A percentile compares a stretch with the other conserved stretches of the same genome.
Conservation (phyloP, 2,797 vertebrate species). For the Sebastes iracundus region DNA sequence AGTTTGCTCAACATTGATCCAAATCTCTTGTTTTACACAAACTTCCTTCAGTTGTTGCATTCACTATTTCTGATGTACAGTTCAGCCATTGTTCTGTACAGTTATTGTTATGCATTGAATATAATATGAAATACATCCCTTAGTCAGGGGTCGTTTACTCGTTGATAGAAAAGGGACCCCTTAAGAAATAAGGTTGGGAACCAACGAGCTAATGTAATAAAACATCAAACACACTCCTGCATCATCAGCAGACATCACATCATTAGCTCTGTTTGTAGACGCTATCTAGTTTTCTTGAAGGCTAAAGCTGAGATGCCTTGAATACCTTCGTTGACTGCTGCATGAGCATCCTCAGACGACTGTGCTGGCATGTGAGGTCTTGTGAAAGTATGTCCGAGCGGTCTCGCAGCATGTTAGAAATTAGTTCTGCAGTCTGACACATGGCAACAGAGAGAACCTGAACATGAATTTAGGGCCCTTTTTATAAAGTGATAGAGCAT, state of each 20-base stretch:
- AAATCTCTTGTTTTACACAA: too few relatives aligned
- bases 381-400: neutral
- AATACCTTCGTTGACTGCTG: conserved; percentile 43
- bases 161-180: too few relatives aligned
- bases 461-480: neutral
- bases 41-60: too few relatives aligned
- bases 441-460: neutral
- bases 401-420: conserved; percentile 45
- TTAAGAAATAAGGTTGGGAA: too few relatives aligned
- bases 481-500: conserved; percentile 18
- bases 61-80: too few relatives aligned
- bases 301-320: conserved; percentile 25
- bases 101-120: too few relatives aligned
- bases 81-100: too few relatives aligned
- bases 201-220: conserved; percentile 3
- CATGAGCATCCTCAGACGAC: conserved; percentile 60
- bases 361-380: conserved; percentile 46
- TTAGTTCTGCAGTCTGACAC: conserved; percentile 3
- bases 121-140: too few relatives aligned
- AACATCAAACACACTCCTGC: neutral
- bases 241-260: neutral
- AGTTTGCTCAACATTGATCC: too few relatives aligned
- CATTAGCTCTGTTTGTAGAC: conserved; percentile 1
- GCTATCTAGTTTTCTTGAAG: conserved; percentile 9
- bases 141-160: too few relatives aligned